These are phyloP conservation scores for Pseudeuparius sepicola DNA, from an alignment of 2,888 invertebrate species.

Conservation along the genomic window DNA sequence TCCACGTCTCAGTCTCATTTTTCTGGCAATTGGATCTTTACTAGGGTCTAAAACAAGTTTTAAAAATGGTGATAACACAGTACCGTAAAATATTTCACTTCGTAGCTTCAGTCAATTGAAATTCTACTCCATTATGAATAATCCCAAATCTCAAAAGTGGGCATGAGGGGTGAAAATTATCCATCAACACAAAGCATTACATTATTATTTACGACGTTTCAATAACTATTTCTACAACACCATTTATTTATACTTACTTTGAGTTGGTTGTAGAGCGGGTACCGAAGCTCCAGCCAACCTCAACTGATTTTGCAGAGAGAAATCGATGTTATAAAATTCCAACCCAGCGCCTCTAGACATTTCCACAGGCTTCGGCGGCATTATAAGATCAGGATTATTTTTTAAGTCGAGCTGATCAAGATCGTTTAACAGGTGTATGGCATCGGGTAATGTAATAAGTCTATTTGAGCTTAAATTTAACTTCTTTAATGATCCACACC, in stretches of 20 bases:
- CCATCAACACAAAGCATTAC: no score
- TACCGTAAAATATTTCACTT: no score
- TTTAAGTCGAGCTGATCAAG: constrained; percentile 81
- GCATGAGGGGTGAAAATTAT: no score
- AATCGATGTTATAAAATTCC: constrained; percentile 97
- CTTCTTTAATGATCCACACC: constrained; percentile 89
- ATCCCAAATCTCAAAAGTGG: no score
- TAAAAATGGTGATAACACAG: no score
- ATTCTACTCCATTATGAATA: no score
- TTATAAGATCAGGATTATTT: constrained; percentile 89
- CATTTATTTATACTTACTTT: constrained; percentile 46
- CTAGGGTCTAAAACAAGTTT: constrained; percentile 43
- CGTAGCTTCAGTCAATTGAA: no score
- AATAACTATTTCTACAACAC: no score
- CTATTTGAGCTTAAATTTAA: constrained; percentile 88
- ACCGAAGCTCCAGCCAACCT: constrained; percentile 83
- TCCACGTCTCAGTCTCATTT: constrained; percentile 77
- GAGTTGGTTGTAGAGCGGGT: constrained; percentile 59
- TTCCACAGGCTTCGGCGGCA: constrained; percentile 94
- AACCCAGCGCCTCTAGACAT: constrained; percentile 64
- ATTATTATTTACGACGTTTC: no score
- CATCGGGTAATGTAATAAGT: constrained; percentile 92
- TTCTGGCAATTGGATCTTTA: constrained; percentile 91
- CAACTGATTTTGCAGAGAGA: constrained; percentile 91
- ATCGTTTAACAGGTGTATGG: constrained; percentile 88